Percentiles rank a stretch among this genome's conserved stretches.
Conservation (phyloP, 2,888 invertebrate genomes). For the Agrochola litura region DNA sequence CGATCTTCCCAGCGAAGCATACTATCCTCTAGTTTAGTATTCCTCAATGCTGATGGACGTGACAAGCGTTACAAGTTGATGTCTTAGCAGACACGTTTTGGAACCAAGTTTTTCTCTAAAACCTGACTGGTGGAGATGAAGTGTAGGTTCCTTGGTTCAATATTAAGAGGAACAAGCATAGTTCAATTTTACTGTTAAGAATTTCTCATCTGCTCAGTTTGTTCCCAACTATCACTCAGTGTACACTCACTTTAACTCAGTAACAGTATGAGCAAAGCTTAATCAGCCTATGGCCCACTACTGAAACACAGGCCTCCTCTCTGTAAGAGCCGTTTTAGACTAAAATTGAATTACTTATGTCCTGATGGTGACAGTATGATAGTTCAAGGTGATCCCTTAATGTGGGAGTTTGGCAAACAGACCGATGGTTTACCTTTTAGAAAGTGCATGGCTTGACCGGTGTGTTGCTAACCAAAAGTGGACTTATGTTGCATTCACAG, state of each 20-base stretch:
- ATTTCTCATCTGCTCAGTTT: neutral
- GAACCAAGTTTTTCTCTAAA: slow-evolving; percentile 32
- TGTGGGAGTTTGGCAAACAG: neutral
- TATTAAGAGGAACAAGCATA: neutral
- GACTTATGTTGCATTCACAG: too few species aligned
- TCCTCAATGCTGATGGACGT: slow-evolving; percentile 42
- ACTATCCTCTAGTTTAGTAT: slow-evolving; percentile 38
- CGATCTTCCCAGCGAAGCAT: slow-evolving; percentile 6
- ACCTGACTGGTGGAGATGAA: slow-evolving; percentile 23
- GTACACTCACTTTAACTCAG: neutral
- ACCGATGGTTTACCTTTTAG: neutral
- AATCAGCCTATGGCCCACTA: neutral
- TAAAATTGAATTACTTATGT: too few species aligned
- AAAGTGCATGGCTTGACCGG: neutral
- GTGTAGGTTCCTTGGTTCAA: slow-evolving; percentile 13
- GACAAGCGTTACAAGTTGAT: slow-evolving; percentile 30
- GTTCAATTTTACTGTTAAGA: neutral
- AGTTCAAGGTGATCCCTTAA: neutral
- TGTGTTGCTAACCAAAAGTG: neutral
- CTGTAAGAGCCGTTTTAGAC: neutral
- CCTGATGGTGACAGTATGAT: neutral
- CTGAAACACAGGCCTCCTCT: neutral
- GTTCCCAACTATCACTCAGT: neutral
- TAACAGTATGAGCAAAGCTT: neutral
- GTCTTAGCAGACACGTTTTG: slow-evolving; percentile 22